These are phyloP conservation scores for Pyrocephalus nanus DNA, from an alignment of 2,797 vertebrate species.

Conservation along the genomic window DNA sequence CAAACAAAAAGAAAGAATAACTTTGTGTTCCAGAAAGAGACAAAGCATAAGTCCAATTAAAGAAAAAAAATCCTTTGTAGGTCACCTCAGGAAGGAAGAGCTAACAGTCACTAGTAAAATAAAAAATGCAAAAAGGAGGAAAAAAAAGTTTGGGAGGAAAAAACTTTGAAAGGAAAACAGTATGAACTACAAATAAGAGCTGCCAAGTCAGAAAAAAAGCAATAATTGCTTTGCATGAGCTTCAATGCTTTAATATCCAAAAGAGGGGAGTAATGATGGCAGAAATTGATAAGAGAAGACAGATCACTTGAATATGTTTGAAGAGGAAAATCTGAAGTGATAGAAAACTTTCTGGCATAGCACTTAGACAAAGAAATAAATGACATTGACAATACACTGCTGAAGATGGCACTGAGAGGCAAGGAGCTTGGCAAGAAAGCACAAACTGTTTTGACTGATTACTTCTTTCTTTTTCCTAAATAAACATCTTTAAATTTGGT, in stretches of 20 bases:
- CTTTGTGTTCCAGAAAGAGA: conserved; percentile 29
- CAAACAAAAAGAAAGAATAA: conserved; percentile 35
- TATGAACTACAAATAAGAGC: not conserved
- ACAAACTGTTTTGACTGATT: not conserved
- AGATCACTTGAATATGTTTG: not conserved
- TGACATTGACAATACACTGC: not conserved
- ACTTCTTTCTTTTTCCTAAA: not conserved
- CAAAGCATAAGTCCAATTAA: conserved; percentile 2
- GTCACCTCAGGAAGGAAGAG: conserved; percentile 25
- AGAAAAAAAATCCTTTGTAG: not conserved
- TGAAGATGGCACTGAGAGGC: not conserved
- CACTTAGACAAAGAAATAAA: not conserved
- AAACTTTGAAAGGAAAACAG: not conserved
- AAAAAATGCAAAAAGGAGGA: not conserved
- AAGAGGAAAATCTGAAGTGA: not conserved
- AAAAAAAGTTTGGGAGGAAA: not conserved
- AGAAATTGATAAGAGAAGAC: not conserved
- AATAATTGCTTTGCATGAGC: not conserved
- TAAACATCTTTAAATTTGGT: not conserved
- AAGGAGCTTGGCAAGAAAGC: not conserved
- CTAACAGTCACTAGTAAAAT: not conserved
- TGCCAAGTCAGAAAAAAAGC: not conserved
- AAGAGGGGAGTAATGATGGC: not conserved
- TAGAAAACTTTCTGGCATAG: not conserved
- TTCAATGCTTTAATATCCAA: not conserved